Evolutionary conservation across 2,113 vertebrate species (phyloP).

Genomic region (Elephantulus edwardii): DNA sequence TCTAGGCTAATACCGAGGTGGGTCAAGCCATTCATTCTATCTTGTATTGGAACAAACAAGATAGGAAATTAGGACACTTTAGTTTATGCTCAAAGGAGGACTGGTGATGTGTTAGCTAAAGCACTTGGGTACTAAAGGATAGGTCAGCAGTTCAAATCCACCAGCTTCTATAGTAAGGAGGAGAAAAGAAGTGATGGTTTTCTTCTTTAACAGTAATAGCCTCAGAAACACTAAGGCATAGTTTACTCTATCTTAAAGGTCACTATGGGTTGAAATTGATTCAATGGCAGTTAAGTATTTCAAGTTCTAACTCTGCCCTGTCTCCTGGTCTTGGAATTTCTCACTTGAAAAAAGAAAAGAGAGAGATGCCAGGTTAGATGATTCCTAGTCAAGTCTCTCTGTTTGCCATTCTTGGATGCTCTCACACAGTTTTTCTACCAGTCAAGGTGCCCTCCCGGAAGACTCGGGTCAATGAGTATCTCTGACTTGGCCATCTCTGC

Average conservation of each 20-base stretch:
- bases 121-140: not conserved
- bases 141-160: not conserved
- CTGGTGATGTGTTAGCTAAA: not conserved
- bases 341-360: conserved; percentile 2
- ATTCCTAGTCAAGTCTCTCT: not conserved
- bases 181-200: not conserved
- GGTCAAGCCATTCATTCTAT: not conserved
- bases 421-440: not conserved
- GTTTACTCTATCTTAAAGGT: not conserved
- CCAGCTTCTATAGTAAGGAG: not conserved
- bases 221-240: not conserved
- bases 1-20: not conserved
- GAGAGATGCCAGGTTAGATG: not conserved
- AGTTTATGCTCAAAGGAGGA: not conserved
- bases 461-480: not conserved
- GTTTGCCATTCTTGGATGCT: not conserved
- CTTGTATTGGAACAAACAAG: not conserved
- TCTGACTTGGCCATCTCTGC: not conserved
- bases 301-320: not conserved
- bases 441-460: not conserved
- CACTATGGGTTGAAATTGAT: not conserved
- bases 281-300: not conserved
- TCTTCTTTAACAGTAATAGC: not conserved
- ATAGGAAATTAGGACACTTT: not conserved
- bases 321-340: not conserved